Base-by-base conservation (phyloP, 1,140 invertebrate genomes). In the Aporrectodea caliginosa region DNA sequence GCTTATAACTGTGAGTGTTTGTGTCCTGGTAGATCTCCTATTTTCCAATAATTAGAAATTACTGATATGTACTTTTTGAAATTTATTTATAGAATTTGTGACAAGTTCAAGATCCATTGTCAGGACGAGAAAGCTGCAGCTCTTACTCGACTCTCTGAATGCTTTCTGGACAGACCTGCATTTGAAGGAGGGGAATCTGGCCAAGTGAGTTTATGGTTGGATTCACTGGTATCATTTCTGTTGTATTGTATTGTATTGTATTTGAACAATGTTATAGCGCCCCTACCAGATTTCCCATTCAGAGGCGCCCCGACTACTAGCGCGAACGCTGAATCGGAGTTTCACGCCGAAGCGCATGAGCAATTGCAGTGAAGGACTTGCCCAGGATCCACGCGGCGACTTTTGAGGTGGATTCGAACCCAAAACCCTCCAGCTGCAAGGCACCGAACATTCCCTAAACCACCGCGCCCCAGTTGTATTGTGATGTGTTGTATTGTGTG, bases 71-170 rank as follows among this genome's bases (percentile, higher is more conserved):
- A 77, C n/a, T 68, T 2, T 73, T 74, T 72, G 69, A 16, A 79
- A 34, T 77, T 70, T 69, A 29, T 69, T 79, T 30, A 69, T 80
- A 87, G 86, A 30, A 34, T 86, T 14, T 77, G 78, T 35, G 83
- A 83, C 33, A 87, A 87, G 72, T 83, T 86, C 75, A 29, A 78
- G 27, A 83, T 87, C 29, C 85, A 87, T 72, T 87, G 83, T 31
- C 81, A 84, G 75, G 43, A 82, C 30, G 79, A 83, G 27, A 84
- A 84, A 71, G 80, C 84, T 22, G 78, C 81, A n/a, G 77, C 35
- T 31, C 79, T 86, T 22, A 81, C 78, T 34, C 79, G 79, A 31
- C 75, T 85, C n/a, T 82, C 72, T 22, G 77, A 81, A 16, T 69
- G 81, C 70, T 86, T 87, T 73, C 78, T 86, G 16, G 72, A 80